These are phyloP conservation scores for Tinamus guttatus DNA, from an alignment of 2,113 vertebrate genomes.

Conservation along the genomic window DNA sequence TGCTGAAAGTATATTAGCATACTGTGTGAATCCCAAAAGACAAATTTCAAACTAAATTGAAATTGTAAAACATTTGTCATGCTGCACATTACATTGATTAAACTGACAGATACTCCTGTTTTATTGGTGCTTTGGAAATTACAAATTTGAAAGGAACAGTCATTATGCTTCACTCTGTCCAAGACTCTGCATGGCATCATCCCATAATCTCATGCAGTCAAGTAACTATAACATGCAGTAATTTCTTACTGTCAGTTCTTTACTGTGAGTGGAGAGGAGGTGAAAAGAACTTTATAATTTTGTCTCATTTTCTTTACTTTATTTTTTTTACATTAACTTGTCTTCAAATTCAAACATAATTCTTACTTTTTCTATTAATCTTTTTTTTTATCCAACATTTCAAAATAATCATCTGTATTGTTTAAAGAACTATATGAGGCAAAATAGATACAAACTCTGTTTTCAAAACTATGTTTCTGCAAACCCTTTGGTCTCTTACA, in stretches of 20 bases:
- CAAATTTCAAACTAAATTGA: conserved; percentile 35
- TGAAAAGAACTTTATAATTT: background rate
- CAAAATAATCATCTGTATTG: background rate
- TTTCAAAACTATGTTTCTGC: background rate
- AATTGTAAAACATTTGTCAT: conserved; percentile 44
- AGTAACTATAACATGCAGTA: background rate
- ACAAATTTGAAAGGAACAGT: conserved; percentile 4
- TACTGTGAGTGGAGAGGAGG: background rate
- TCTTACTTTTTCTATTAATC: background rate
- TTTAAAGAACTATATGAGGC: background rate
- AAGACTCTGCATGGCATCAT: background rate
- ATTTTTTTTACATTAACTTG: background rate
- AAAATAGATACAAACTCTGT: background rate
- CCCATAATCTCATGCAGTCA: conserved; percentile 28
- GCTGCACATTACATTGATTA: conserved; percentile 36
- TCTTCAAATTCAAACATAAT: background rate
- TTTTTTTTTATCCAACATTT: background rate
- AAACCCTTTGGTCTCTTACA: background rate
- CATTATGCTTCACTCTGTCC: background rate
- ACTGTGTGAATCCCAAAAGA: conserved; percentile 8
- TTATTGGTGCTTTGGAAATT: conserved; percentile 45
- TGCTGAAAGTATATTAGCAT: conserved; percentile 4
- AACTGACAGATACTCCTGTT: conserved; percentile 42
- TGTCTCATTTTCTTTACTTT: too few species aligned
- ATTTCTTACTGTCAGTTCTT: background rate